Conservation (phyloP, 2,113 vertebrate species). For the Alouatta palliata region DNA sequence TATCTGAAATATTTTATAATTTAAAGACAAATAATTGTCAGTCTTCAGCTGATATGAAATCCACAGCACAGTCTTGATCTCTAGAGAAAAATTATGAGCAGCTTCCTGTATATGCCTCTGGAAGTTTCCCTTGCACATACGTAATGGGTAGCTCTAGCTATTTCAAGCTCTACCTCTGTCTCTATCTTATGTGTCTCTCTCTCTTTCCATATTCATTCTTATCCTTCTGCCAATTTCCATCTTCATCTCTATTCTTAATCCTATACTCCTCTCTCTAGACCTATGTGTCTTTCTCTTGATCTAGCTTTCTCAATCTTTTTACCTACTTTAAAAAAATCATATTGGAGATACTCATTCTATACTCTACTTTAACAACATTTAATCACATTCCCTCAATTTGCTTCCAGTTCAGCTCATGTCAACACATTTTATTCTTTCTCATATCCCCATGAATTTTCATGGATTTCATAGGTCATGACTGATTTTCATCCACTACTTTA, state of each 20-base stretch:
- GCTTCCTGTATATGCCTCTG: rapidly evolving
- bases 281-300: background rate
- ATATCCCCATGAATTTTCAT: background rate
- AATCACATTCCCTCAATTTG: background rate
- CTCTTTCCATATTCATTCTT: background rate
- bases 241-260: background rate
- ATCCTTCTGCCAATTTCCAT: background rate
- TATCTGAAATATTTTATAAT: background rate
- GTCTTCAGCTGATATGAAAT: background rate
- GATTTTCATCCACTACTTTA: background rate
- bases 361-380: background rate
- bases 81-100: background rate
- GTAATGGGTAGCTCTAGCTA: background rate
- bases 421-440: background rate
- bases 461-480: background rate
- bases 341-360: background rate
- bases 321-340: background rate
- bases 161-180: background rate
- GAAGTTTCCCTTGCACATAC: background rate
- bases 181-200: background rate
- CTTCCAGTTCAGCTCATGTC: background rate
- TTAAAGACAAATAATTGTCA: background rate
- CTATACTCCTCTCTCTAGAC: background rate
- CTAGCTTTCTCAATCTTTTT: background rate
- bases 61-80: background rate